Conservation (phyloP, 2,888 invertebrate species). For the Strigamia maritima region DNA sequence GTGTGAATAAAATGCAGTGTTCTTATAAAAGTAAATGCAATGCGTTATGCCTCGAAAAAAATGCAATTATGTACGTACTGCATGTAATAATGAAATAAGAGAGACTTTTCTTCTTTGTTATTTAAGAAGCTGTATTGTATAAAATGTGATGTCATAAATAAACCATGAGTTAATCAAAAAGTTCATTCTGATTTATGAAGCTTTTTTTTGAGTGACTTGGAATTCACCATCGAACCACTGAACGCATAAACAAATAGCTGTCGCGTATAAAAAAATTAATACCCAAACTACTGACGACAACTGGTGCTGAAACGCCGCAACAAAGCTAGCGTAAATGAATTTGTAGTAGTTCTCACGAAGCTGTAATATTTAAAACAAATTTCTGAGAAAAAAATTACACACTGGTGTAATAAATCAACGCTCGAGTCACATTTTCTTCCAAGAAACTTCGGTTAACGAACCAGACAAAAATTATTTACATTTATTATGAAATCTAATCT, state of each 20-base stretch:
- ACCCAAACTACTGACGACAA: neutral
- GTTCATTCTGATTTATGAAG: neutral
- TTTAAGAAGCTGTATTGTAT: neutral
- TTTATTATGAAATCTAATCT: neutral
- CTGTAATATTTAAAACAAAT: neutral
- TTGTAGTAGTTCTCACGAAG: neutral
- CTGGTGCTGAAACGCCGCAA: neutral
- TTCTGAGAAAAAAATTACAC: neutral
- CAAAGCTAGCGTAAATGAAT: neutral
- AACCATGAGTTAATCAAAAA: slow-evolving; percentile 14
- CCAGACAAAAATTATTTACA: neutral
- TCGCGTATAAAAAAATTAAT: neutral
- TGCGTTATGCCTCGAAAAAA: no score
- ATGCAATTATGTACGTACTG: no score
- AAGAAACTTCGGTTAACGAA: neutral
- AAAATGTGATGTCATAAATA: neutral
- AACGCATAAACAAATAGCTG: neutral
- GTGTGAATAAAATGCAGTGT: no score
- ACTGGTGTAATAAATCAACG: neutral
- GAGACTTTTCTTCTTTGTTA: neutral
- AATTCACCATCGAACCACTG: neutral
- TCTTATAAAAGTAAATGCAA: no score
- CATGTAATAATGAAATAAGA: no score
- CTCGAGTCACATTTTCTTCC: neutral
- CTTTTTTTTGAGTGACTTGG: neutral